phyloP scores from a whole-genome alignment of 1,140 invertebrate species.

The Zaprionus capensis region DNA sequence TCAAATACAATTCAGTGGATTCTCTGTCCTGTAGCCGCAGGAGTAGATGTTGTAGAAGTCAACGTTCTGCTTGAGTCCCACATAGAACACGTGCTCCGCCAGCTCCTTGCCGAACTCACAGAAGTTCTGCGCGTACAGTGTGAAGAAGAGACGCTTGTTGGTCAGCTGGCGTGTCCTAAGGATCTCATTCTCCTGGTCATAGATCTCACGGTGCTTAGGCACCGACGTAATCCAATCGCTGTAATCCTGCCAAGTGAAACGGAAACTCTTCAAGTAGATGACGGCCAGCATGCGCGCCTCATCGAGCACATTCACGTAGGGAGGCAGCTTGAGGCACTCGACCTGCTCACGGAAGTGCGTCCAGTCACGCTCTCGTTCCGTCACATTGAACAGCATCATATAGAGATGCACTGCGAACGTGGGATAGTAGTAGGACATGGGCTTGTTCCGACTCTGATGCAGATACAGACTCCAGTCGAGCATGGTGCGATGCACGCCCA shows the following conservation, averaged over 20 bases:
- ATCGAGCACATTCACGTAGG: slow-evolving; percentile 72
- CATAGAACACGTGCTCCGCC: slow-evolving; percentile 72
- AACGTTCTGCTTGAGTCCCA: slow-evolving; percentile 71
- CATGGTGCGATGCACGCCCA: slow-evolving; percentile 71
- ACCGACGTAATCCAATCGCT: slow-evolving; percentile 52
- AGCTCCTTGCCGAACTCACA: slow-evolving; percentile 80
- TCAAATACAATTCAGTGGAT: slow-evolving; percentile 51
- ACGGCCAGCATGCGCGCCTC: slow-evolving; percentile 74
- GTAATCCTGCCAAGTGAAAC: slow-evolving; percentile 70
- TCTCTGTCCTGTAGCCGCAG: slow-evolving; percentile 64
- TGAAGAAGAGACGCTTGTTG: slow-evolving; percentile 76
- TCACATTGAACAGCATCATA: slow-evolving; percentile 73
- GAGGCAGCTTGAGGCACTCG: slow-evolving; percentile 76
- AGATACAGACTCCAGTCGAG: slow-evolving; percentile 79
- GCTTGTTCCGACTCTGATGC: slow-evolving; percentile 74
- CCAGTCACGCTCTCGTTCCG: slow-evolving; percentile 60
- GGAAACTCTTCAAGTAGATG: slow-evolving; percentile 78
- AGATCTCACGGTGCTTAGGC: slow-evolving; percentile 46
- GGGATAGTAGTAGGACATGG: slow-evolving; percentile 79
- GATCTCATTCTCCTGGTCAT: slow-evolving; percentile 70
- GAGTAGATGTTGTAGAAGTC: slow-evolving; percentile 72
- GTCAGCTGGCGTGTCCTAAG: slow-evolving; percentile 56
- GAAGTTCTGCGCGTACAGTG: slow-evolving; percentile 77
- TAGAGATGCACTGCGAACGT: slow-evolving; percentile 77
- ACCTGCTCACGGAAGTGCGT: slow-evolving; percentile 60